phyloP scores from a whole-genome alignment of 2,113 vertebrate genomes.

The Condylura cristata region DNA sequence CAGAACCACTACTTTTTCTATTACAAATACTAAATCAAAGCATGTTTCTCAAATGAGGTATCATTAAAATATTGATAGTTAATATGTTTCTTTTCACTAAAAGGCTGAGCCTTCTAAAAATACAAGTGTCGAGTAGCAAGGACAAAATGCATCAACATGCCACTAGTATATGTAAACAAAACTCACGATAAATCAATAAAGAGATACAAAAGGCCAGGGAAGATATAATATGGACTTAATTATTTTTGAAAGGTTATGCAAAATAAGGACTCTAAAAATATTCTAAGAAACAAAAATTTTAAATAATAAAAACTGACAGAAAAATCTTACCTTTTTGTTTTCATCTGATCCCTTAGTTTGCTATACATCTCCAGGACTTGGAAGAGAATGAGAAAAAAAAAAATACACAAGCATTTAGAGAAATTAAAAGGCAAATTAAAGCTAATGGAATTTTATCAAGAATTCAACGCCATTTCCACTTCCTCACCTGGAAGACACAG shows the following conservation, averaged over 20 bases:
- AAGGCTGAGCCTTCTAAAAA: conserved; percentile 20
- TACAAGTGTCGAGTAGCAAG: not conserved
- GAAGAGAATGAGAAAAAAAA: conserved; percentile 64
- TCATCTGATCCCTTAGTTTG: conserved; percentile 97
- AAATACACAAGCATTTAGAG: conserved; percentile 34
- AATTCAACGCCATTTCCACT: not conserved
- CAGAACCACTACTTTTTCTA: conserved; percentile 9
- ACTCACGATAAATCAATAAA: not conserved
- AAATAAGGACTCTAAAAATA: conserved; percentile 11
- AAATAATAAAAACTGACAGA: conserved; percentile 10
- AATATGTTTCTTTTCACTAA: not conserved
- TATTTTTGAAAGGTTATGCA: conserved; percentile 5
- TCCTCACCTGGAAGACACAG: conserved; percentile 95
- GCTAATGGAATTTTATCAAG: not conserved
- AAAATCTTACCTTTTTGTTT: conserved; percentile 92
- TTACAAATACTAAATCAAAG: conserved; percentile 20
- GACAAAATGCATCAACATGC: not conserved
- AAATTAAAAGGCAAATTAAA: not conserved
- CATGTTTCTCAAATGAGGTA: conserved; percentile 34
- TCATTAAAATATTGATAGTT: not conserved
- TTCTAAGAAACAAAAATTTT: conserved; percentile 47
- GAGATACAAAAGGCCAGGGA: not conserved
- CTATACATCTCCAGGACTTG: conserved; percentile 99
- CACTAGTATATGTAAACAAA: not conserved
- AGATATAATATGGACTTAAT: not conserved